A percentile compares a stretch with the other conserved stretches of the same genome.
These are phyloP conservation scores for Lampris megalopsis DNA, from an alignment of 2,113 vertebrate genomes.

Conservation along the genomic window DNA sequence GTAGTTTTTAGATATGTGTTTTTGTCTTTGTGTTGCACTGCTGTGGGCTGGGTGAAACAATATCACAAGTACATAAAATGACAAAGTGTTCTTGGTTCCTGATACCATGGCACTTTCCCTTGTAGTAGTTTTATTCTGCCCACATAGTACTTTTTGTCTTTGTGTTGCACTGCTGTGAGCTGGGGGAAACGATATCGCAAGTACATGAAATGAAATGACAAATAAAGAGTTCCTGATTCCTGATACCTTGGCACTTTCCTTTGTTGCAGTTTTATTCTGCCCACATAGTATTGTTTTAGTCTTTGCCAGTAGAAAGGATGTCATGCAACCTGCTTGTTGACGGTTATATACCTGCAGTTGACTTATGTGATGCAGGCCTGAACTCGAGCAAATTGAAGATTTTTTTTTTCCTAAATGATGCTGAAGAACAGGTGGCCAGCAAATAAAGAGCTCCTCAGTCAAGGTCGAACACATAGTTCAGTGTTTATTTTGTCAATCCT, in stretches of 20 bases:
- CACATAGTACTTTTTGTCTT: too few relatives aligned
- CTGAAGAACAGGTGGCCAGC: not conserved
- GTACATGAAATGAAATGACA: too few relatives aligned
- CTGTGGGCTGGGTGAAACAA: too few relatives aligned
- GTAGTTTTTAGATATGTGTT: too few relatives aligned
- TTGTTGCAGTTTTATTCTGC: not conserved
- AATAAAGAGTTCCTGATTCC: too few relatives aligned
- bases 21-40: too few relatives aligned
- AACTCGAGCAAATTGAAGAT: not conserved
- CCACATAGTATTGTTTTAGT: not conserved
- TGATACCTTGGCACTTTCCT: not conserved
- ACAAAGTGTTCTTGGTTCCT: too few relatives aligned
- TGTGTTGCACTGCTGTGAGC: too few relatives aligned
- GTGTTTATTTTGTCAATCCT: slow-evolving; percentile 11
- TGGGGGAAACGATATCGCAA: too few relatives aligned
- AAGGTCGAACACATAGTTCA: not conserved
- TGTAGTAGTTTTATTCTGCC: too few relatives aligned
- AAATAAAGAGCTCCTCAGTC: not conserved
- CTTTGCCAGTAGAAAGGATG: not conserved
- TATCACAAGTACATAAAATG: too few relatives aligned
- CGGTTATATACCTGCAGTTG: slow-evolving; percentile 1
- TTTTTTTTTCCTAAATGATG: not conserved
- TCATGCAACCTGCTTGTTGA: not conserved
- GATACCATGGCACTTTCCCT: too few relatives aligned
- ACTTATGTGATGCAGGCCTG: not conserved